These are phyloP conservation scores for Coenobita brevimanus DNA, from an alignment of 1,140 invertebrate species.

Conservation along the genomic window DNA sequence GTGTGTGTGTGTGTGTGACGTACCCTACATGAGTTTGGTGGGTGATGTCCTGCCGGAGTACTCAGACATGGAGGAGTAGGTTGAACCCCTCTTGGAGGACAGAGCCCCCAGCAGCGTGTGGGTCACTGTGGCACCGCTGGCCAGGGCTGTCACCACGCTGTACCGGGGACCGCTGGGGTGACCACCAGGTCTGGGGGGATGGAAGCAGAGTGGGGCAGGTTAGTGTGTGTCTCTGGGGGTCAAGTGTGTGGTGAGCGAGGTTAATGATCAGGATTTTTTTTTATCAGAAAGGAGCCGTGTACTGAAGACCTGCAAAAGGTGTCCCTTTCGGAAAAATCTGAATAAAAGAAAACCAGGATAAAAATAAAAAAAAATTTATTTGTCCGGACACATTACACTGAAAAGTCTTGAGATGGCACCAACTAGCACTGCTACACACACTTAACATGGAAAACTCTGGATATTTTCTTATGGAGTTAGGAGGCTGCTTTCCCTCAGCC, in stretches of 20 bases:
- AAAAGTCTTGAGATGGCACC: too few relatives aligned
- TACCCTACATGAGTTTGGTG: slow-evolving; percentile 65
- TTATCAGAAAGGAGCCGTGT: neutral
- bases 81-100: slow-evolving; percentile 65
- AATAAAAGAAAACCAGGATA: too few relatives aligned
- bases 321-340: neutral
- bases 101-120: slow-evolving; percentile 54
- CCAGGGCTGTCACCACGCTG: slow-evolving; percentile 31
- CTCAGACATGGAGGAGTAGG: slow-evolving; percentile 69
- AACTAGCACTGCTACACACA: too few relatives aligned
- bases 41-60: slow-evolving; percentile 64
- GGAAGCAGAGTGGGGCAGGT: neutral
- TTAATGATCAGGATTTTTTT: neutral
- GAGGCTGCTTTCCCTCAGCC: too few relatives aligned
- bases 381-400: too few relatives aligned
- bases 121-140: neutral
- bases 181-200: neutral
- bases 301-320: neutral
- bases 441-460: too few relatives aligned
- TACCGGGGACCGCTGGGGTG: slow-evolving; percentile 27
- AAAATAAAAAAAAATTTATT: too few relatives aligned
- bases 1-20: too few relatives aligned
- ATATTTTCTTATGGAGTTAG: too few relatives aligned
- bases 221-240: neutral
- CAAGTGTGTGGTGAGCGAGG: neutral